Percentiles rank a stretch among this genome's conserved stretches.
Evolutionary conservation across 2,113 vertebrate genomes (phyloP).

Genomic region (Colaptes auratus): DNA sequence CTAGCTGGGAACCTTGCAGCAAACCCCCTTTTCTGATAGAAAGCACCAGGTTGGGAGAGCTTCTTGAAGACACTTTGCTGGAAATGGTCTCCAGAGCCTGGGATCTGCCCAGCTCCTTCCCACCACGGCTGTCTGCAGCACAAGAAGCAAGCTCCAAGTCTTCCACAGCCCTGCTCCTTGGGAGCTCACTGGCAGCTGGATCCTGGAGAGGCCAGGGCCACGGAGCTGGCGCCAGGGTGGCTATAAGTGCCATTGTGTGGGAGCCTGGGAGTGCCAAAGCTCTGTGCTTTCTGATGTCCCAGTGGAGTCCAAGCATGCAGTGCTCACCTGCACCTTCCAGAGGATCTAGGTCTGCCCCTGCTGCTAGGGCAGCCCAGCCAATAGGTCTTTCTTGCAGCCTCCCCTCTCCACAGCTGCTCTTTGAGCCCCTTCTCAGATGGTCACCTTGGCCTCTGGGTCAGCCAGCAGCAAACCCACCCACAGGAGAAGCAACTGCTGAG

Average conservation of each 20-base stretch:
- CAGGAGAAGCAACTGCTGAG: rapidly evolving
- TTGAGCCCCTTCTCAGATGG: background rate
- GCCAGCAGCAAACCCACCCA: background rate
- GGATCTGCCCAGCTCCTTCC: background rate
- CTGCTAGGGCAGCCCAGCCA: background rate
- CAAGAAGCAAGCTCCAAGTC: background rate
- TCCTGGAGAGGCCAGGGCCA: background rate
- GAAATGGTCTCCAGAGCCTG: background rate
- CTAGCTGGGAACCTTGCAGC: background rate
- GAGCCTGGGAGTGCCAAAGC: background rate
- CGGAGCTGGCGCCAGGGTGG: rapidly evolving
- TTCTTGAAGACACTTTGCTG: background rate
- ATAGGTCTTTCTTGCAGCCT: background rate
- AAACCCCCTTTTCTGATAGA: background rate
- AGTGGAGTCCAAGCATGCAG: background rate
- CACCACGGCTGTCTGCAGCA: rapidly evolving
- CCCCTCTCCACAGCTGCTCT: background rate
- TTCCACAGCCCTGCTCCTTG: background rate
- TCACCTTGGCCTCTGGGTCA: background rate
- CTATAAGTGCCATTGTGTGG: background rate
- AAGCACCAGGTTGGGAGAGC: background rate
- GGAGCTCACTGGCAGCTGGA: rapidly evolving
- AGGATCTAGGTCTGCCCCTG: background rate
- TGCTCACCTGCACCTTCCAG: background rate
- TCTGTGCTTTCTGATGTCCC: background rate